Evolutionary conservation across 2,113 vertebrate species (phyloP).

Genomic region (Rousettus leschenaultii): DNA sequence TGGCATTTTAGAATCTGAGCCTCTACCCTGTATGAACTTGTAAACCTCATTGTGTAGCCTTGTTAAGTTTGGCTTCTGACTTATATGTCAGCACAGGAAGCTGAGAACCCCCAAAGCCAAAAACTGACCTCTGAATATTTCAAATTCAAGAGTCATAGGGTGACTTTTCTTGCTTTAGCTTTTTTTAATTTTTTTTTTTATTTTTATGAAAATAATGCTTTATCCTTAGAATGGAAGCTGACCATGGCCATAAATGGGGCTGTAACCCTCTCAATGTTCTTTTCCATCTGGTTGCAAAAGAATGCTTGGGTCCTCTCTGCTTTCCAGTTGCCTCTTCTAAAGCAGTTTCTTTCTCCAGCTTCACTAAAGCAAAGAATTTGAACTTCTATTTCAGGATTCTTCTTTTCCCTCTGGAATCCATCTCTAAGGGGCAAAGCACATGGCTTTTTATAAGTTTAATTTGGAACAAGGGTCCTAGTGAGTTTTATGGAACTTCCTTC

Average conservation of each 20-base stretch:
- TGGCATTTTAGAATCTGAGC: not conserved
- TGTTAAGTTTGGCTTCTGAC: slow-evolving; percentile 41
- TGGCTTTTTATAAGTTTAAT: not conserved
- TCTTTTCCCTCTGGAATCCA: not conserved
- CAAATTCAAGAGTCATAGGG: not conserved
- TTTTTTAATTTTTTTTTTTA: not conserved
- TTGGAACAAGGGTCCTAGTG: not conserved
- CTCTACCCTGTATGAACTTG: slow-evolving; percentile 67
- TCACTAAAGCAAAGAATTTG: not conserved
- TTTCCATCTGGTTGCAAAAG: not conserved
- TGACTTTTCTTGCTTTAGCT: not conserved
- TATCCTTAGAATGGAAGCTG: not conserved
- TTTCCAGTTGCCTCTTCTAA: not conserved
- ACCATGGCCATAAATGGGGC: not conserved
- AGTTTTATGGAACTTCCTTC: not conserved
- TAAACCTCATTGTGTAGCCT: slow-evolving; percentile 21
- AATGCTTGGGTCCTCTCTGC: not conserved
- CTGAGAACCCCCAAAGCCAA: not conserved
- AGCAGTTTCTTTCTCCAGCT: not conserved
- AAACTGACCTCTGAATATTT: not conserved
- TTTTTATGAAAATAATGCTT: not conserved
- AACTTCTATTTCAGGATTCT: not conserved
- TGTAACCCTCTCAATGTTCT: fast-evolving
- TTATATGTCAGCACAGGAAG: not conserved
- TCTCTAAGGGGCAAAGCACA: not conserved